A percentile compares a stretch with the other conserved stretches of the same genome.
Conservation (phyloP, 2,888 invertebrate genomes). For the Limnephilus auricula region DNA sequence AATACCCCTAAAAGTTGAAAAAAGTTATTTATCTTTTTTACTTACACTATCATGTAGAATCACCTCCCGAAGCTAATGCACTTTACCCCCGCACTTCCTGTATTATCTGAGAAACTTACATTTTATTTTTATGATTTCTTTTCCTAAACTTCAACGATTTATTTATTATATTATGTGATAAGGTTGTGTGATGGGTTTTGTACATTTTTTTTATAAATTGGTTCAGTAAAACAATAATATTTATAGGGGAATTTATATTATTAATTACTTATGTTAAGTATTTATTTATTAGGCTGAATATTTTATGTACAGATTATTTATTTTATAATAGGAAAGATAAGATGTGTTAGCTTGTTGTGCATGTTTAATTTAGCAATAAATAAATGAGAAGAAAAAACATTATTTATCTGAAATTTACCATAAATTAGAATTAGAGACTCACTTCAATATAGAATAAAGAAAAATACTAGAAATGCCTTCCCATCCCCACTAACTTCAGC, state of each 20-base stretch:
- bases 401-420: not conserved
- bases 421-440: not conserved
- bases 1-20: no score
- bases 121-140: not conserved
- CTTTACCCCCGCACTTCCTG: no score
- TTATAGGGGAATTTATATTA: not conserved
- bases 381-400: not conserved
- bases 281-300: not conserved
- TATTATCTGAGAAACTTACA: not conserved
- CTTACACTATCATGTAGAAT: no score
- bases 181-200: not conserved
- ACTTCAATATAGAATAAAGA: not conserved
- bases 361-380: not conserved
- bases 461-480: not conserved
- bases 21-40: no score
- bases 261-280: not conserved
- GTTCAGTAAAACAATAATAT: not conserved
- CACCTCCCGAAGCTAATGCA: no score
- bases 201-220: slow-evolving; percentile 4
- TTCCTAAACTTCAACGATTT: not conserved
- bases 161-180: not conserved
- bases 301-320: not conserved
- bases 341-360: not conserved
- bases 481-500: no score
- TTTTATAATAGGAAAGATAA: not conserved